Conservation (phyloP, 2,113 vertebrate genomes). For the Cyprinus carpio region DNA sequence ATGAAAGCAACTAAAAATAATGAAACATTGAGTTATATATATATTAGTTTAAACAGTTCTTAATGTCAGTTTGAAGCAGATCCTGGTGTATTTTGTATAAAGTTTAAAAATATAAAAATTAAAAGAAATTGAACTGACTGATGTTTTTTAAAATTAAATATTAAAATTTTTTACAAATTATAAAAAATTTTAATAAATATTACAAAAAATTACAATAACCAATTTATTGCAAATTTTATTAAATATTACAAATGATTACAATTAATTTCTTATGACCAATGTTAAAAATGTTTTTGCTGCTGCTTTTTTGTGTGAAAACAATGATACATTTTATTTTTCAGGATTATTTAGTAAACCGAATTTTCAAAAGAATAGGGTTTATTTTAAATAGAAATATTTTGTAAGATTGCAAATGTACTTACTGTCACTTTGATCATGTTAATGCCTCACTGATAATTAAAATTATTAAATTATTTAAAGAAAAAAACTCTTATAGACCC, state of each 20-base stretch:
- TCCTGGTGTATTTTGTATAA: no score
- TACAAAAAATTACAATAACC: no score
- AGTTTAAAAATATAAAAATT: no score
- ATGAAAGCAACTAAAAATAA: no score
- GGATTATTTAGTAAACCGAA: not conserved
- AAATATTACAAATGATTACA: no score
- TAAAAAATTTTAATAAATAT: no score
- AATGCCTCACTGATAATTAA: not conserved
- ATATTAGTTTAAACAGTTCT: no score
- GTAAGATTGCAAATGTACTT: not conserved
- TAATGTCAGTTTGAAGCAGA: no score
- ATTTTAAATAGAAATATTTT: not conserved
- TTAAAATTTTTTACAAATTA: no score
- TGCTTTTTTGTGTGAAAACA: not conserved
- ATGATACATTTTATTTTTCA: not conserved
- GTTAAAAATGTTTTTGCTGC: not conserved
- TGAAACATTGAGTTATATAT: no score
- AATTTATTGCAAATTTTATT: not conserved
- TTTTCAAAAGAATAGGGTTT: not conserved
- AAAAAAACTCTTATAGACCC: not conserved
- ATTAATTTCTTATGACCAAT: not conserved
- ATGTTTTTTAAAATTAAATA: no score
- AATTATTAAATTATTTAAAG: not conserved
- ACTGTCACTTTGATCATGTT: not conserved
- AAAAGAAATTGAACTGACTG: no score